These are phyloP conservation scores for Tribolium castaneum DNA, from an alignment of 1,140 invertebrate genomes.

Conservation along the genomic window DNA sequence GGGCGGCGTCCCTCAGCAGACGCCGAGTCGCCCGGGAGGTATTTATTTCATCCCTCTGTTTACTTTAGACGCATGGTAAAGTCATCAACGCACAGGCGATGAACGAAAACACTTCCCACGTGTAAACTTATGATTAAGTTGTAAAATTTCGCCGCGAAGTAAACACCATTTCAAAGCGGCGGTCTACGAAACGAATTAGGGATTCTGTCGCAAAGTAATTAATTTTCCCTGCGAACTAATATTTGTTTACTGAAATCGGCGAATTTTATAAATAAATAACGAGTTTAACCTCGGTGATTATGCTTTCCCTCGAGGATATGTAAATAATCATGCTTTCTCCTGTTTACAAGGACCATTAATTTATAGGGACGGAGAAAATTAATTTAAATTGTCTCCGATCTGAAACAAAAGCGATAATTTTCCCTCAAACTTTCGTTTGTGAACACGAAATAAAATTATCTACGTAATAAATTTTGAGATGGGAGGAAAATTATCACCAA, in stretches of 20 bases:
- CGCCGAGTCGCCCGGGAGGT: conserved; percentile 35
- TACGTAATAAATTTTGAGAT: conserved; percentile 6
- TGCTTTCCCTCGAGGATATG: conserved; percentile 7
- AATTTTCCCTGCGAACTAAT: conserved; percentile 26
- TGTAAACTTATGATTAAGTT: conserved; percentile 48
- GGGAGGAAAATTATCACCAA: neutral
- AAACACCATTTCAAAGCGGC: conserved; percentile 6
- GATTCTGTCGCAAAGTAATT: conserved; percentile 28
- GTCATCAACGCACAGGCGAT: conserved; percentile 40
- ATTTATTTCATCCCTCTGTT: conserved; percentile 50
- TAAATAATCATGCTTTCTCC: conserved; percentile 31
- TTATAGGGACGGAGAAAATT: conserved; percentile 27
- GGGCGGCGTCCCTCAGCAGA: conserved; percentile 20
- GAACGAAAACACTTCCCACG: conserved; percentile 42
- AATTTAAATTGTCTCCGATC: conserved; percentile 34
- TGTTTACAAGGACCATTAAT: conserved; percentile 23
- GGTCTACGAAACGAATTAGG: neutral
- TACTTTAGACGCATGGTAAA: conserved; percentile 50
- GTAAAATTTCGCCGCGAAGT: conserved; percentile 35
- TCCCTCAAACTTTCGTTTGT: conserved; percentile 25
- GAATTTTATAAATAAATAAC: conserved; percentile 35
- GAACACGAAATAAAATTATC: conserved; percentile 28
- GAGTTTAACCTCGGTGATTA: neutral
- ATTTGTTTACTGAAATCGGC: conserved; percentile 1
- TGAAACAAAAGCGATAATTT: conserved; percentile 32